Percentiles rank a stretch among this genome's conserved stretches.
phyloP scores from a whole-genome alignment of 1,140 invertebrate species.

The Saccostrea glomerata region DNA sequence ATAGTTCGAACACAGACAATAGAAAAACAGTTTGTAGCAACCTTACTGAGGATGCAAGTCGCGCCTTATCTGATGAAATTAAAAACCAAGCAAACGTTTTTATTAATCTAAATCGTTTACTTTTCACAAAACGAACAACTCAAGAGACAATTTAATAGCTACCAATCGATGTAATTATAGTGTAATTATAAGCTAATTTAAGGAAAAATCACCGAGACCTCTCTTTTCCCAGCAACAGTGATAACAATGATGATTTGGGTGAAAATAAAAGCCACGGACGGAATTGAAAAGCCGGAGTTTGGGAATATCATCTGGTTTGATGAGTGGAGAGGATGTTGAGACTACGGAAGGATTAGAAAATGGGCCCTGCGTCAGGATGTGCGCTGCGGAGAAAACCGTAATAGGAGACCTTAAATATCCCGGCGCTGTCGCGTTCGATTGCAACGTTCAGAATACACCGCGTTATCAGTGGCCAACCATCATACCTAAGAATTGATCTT shows the following conservation, averaged over 20 bases:
- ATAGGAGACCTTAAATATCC: slow-evolving; percentile 33
- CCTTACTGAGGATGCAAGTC: slow-evolving; percentile 24
- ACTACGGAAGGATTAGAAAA: slow-evolving; percentile 38
- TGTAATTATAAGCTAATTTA: slow-evolving; percentile 35
- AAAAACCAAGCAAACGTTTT: slow-evolving; percentile 36
- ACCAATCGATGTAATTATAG: slow-evolving; percentile 15
- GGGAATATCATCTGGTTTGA: slow-evolving; percentile 33
- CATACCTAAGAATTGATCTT: slow-evolving; percentile 24
- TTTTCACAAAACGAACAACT: slow-evolving; percentile 36
- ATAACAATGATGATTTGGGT: slow-evolving; percentile 33
- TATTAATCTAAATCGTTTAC: slow-evolving; percentile 35
- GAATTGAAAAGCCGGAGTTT: slow-evolving; percentile 28
- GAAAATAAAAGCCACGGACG: slow-evolving; percentile 33
- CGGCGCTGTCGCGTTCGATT: slow-evolving; percentile 31
- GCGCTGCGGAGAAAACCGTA: slow-evolving; percentile 33
- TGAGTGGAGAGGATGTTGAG: slow-evolving; percentile 27
- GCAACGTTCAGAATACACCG: not conserved
- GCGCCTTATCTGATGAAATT: slow-evolving; percentile 35
- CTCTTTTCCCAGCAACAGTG: slow-evolving; percentile 3
- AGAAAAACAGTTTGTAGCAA: slow-evolving; percentile 24
- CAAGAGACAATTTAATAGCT: slow-evolving; percentile 35
- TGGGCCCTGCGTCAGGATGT: slow-evolving; percentile 35
- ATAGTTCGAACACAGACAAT: not conserved
- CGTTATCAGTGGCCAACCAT: slow-evolving; percentile 24
- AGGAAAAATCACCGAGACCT: slow-evolving; percentile 30